phyloP scores from a whole-genome alignment of 2,113 vertebrate species.

The Silurus meridionalis region DNA sequence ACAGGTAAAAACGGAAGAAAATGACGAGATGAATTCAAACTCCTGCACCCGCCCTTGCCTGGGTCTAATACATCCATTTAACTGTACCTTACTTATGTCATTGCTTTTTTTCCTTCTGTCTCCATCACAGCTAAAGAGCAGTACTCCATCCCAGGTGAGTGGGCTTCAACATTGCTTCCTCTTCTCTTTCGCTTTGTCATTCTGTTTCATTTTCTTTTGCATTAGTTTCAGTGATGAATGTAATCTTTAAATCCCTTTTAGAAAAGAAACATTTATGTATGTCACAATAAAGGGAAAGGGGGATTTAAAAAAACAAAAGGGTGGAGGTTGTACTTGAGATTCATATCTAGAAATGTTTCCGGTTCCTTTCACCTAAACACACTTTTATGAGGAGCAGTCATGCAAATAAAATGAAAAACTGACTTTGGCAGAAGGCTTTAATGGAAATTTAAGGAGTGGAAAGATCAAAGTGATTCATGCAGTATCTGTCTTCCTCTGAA shows the following conservation, averaged over 20 bases:
- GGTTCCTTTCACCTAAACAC: conserved; percentile 63
- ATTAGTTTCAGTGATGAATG: conserved; percentile 2
- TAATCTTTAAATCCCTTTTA: neutral
- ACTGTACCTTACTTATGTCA: conserved; percentile 68
- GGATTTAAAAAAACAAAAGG: conserved; percentile 47
- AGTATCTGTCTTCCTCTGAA: conserved; percentile 58
- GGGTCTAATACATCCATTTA: conserved; percentile 58
- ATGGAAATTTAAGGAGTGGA: conserved; percentile 57
- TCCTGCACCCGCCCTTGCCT: neutral
- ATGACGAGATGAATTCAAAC: neutral
- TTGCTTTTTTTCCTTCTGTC: conserved; percentile 71
- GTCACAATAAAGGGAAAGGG: neutral
- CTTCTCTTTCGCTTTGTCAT: conserved; percentile 45
- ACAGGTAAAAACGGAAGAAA: neutral
- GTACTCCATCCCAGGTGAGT: conserved; percentile 82
- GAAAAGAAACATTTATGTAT: neutral
- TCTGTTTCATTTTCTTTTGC: neutral
- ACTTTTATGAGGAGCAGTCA: conserved; percentile 60
- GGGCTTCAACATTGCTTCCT: conserved; percentile 45
- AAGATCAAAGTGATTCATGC: conserved; percentile 72
- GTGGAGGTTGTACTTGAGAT: conserved; percentile 68
- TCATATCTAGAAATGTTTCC: conserved; percentile 69
- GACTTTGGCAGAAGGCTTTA: conserved; percentile 58
- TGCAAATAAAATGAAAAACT: conserved; percentile 56
- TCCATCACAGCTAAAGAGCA: conserved; percentile 82